Conservation (phyloP, 2,797 vertebrate genomes). For the Rousettus madagascariensis region DNA sequence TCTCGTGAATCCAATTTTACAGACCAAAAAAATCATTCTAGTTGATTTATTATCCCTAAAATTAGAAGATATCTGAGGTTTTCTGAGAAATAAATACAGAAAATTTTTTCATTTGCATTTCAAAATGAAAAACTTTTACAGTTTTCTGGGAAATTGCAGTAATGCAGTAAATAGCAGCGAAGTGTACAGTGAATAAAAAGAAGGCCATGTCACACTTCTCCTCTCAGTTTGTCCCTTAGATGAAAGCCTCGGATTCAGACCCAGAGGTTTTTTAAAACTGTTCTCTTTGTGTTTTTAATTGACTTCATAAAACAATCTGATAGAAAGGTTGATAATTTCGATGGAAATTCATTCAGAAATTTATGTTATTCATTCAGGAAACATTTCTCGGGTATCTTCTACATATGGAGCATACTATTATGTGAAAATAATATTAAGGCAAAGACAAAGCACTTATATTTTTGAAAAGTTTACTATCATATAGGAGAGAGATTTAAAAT, state of each 20-base stretch:
- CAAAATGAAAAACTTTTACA: too few relatives aligned
- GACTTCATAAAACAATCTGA: neutral
- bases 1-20: slow-evolving; percentile 1
- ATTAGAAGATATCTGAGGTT: neutral
- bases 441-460: neutral
- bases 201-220: neutral
- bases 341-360: slow-evolving; percentile 13
- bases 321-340: neutral
- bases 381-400: neutral
- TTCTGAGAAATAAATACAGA: neutral
- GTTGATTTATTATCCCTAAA: neutral
- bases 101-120: neutral
- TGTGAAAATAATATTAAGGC: slow-evolving; percentile 15
- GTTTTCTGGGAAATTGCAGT: neutral
- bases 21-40: neutral
- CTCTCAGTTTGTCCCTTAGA: neutral
- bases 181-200: neutral
- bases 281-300: neutral
- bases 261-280: neutral
- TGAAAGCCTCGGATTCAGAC: neutral
- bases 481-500: slow-evolving; percentile 10
- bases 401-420: neutral
- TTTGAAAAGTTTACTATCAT: neutral
- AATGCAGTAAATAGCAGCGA: neutral
- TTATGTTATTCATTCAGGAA: slow-evolving; percentile 21